A percentile compares a stretch with the other conserved stretches of the same genome.
phyloP scores from a whole-genome alignment of 2,113 vertebrate species.

The Pycnonotus jocosus region DNA sequence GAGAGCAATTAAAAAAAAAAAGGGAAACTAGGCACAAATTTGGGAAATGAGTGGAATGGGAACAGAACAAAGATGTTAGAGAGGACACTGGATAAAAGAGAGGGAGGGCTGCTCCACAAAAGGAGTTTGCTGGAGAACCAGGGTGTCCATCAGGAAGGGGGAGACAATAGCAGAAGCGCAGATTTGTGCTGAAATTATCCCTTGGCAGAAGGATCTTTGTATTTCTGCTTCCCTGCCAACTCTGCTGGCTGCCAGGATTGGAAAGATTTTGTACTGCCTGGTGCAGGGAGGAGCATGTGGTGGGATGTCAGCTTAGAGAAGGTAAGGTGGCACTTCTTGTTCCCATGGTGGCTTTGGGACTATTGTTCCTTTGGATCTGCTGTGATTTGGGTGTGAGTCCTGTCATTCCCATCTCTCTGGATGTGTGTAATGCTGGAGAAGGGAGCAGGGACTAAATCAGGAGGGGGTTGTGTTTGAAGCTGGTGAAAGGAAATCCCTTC shows the following conservation, averaged over 20 bases:
- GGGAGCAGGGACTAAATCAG: neutral
- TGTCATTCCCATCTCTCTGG: neutral
- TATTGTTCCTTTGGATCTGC: neutral
- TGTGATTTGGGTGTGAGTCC: neutral
- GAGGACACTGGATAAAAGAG: neutral
- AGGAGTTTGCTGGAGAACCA: neutral
- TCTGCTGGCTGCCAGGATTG: neutral
- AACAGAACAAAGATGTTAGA: neutral
- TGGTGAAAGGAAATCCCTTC: neutral
- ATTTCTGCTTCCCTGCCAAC: neutral
- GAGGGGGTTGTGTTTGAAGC: neutral
- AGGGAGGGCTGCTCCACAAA: neutral
- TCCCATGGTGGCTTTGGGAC: fast-evolving
- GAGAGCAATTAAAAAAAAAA: slow-evolving; percentile 51
- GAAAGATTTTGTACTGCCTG: neutral
- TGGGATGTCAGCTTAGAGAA: neutral
- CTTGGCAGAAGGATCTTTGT: neutral
- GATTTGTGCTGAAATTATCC: neutral
- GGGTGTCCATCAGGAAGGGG: neutral
- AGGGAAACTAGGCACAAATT: neutral
- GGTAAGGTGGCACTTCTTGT: neutral
- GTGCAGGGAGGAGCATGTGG: neutral
- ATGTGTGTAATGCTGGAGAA: neutral
- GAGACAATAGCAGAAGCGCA: neutral
- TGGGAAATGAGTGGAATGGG: slow-evolving; percentile 23